These are phyloP conservation scores for Temnothorax unifasciatus DNA, from an alignment of 2,888 invertebrate genomes.

Conservation along the genomic window DNA sequence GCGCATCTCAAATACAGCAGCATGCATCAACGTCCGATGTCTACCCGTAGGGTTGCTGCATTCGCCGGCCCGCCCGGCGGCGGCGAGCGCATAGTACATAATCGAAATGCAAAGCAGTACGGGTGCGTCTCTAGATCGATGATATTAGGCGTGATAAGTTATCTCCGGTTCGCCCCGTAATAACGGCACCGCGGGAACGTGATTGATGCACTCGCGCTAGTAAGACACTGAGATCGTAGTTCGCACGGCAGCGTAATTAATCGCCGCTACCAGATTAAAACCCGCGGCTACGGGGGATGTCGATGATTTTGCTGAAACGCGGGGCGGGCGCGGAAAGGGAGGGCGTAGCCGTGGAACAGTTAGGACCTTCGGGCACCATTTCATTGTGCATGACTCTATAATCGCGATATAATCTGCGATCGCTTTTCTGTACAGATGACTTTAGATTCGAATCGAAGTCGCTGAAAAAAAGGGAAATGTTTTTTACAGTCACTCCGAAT, in stretches of 20 bases:
- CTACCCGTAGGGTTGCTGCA: slow-evolving; percentile 32
- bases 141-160: slow-evolving; percentile 75
- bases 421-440: not conserved
- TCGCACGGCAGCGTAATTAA: slow-evolving; percentile 62
- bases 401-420: slow-evolving; percentile 10
- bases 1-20: slow-evolving; percentile 61
- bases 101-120: slow-evolving; percentile 74
- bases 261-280: slow-evolving; percentile 63
- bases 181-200: slow-evolving; percentile 64
- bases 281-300: slow-evolving; percentile 45
- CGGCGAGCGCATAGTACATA: slow-evolving; percentile 54
- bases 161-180: slow-evolving; percentile 64
- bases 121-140: slow-evolving; percentile 67
- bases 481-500: slow-evolving; percentile 8
- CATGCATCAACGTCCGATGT: slow-evolving; percentile 72
- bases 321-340: not conserved
- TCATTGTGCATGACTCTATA: not conserved
- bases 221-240: slow-evolving; percentile 62
- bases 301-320: slow-evolving; percentile 21
- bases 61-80: slow-evolving; percentile 20
- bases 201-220: slow-evolving; percentile 68
- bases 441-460: not conserved
- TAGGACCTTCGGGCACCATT: slow-evolving; percentile 10
- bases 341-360: slow-evolving; percentile 1
- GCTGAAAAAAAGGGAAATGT: not conserved